Percentiles rank a stretch among this genome's conserved stretches.
phyloP scores from a whole-genome alignment of 1,140 invertebrate genomes.

The Bicyclus anynana region DNA sequence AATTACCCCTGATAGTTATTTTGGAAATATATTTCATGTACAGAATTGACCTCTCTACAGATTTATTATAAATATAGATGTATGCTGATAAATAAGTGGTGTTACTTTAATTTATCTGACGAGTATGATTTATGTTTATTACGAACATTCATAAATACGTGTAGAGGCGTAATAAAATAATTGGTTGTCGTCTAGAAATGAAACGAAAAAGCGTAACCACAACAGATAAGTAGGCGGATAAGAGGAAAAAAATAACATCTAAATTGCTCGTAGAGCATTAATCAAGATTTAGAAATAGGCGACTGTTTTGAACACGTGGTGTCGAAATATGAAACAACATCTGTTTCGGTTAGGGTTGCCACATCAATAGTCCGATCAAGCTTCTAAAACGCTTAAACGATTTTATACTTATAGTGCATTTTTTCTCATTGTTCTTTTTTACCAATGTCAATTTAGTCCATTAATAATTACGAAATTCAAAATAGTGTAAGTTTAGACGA shows the following conservation, averaged over 20 bases:
- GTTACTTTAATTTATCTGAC: too few species aligned
- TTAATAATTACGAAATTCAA: too few species aligned
- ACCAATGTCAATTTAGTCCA: too few species aligned
- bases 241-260: conserved; percentile 1
- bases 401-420: too few species aligned
- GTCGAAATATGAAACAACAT: conserved; percentile 9
- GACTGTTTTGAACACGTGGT: conserved; percentile 2
- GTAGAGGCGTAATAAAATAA: neutral
- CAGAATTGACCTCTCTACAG: too few species aligned
- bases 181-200: neutral
- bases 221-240: conserved; percentile 4
- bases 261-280: conserved; percentile 1
- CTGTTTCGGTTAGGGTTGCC: neutral
- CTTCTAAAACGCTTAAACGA: too few species aligned
- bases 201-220: neutral
- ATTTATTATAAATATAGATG: too few species aligned
- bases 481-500: too few species aligned
- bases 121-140: neutral
- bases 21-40: too few species aligned
- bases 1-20: too few species aligned
- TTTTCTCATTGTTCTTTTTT: too few species aligned
- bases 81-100: neutral
- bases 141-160: neutral
- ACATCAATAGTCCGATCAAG: too few species aligned
- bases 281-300: conserved; percentile 5